Conservation (phyloP, 2,888 invertebrate genomes). For the Allophyes oxyacanthae region DNA sequence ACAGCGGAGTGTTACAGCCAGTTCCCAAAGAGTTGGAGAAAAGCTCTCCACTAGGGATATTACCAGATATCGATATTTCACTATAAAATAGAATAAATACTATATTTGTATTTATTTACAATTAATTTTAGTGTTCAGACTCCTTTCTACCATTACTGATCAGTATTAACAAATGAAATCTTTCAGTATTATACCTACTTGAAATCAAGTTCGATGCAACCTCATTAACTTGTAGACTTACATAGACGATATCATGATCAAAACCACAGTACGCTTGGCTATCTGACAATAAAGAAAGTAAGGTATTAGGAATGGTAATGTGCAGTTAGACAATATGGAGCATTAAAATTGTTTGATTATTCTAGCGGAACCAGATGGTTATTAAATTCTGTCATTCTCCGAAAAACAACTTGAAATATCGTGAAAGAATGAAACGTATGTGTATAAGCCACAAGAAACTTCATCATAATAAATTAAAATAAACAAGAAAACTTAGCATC, state of each 20-base stretch:
- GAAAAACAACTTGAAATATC: not conserved
- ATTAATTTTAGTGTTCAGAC: not conserved
- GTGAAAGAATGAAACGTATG: slow-evolving; percentile 4
- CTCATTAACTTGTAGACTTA: too few relatives aligned
- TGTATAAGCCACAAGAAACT: slow-evolving; percentile 4
- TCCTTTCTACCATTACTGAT: not conserved
- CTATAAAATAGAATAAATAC: not conserved
- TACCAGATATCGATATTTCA: slow-evolving; percentile 29
- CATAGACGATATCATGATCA: too few relatives aligned
- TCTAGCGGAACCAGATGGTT: too few relatives aligned
- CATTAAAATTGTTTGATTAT: too few relatives aligned
- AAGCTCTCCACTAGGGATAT: slow-evolving; percentile 13
- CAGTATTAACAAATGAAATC: not conserved
- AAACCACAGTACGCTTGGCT: not conserved
- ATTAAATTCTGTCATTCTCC: too few relatives aligned
- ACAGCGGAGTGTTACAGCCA: slow-evolving; percentile 61
- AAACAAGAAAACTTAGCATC: slow-evolving; percentile 50
- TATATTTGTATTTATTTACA: too few relatives aligned
- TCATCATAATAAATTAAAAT: slow-evolving; percentile 54
- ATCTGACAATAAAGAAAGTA: not conserved
- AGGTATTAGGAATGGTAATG: not conserved
- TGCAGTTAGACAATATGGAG: too few relatives aligned
- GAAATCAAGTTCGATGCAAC: too few relatives aligned
- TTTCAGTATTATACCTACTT: too few relatives aligned
- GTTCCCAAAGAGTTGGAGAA: slow-evolving; percentile 35